Evolutionary conservation across 2,888 invertebrate genomes (phyloP).

Genomic region (Apoda limacodes): DNA sequence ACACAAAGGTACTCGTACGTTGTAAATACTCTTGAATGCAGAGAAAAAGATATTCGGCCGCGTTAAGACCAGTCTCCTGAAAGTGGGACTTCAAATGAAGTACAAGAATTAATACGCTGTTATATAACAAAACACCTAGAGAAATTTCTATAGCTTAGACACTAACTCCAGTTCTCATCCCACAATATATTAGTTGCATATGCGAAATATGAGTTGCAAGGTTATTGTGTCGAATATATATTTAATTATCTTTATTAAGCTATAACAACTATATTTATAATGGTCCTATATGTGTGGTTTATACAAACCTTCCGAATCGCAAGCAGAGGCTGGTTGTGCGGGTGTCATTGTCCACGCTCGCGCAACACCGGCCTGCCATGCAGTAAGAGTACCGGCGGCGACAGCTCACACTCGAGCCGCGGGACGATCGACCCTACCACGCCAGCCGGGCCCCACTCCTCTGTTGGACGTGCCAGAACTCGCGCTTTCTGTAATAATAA

Average conservation of each 20-base stretch:
- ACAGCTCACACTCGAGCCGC: constrained; percentile 41
- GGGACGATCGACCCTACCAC: constrained; percentile 37
- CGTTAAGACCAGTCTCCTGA: too few relatives aligned
- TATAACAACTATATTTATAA: not conserved
- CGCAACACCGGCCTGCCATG: constrained; percentile 66
- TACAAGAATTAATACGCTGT: too few relatives aligned
- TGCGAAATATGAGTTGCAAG: constrained; percentile 3
- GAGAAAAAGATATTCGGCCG: too few relatives aligned
- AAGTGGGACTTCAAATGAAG: too few relatives aligned
- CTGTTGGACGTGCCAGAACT: constrained; percentile 74
- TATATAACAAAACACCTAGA: too few relatives aligned
- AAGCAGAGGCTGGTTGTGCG: constrained; percentile 52
- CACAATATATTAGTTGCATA: too few relatives aligned
- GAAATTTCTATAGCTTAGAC: too few relatives aligned
- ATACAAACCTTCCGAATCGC: constrained; percentile 61
- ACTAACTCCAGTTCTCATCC: too few relatives aligned
- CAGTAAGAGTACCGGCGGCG: constrained; percentile 59
- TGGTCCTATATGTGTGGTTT: too few relatives aligned
- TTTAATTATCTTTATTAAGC: not conserved
- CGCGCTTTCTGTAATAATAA: constrained; percentile 66
- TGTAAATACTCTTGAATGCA: too few relatives aligned
- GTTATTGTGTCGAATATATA: too few relatives aligned
- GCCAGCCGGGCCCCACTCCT: constrained; percentile 79
- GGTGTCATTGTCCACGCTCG: constrained; percentile 67
- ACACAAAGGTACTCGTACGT: too few relatives aligned